A percentile compares a stretch with the other conserved stretches of the same genome.
phyloP scores from a whole-genome alignment of 1,140 invertebrate species.

The Lasioglossum baleicum region DNA sequence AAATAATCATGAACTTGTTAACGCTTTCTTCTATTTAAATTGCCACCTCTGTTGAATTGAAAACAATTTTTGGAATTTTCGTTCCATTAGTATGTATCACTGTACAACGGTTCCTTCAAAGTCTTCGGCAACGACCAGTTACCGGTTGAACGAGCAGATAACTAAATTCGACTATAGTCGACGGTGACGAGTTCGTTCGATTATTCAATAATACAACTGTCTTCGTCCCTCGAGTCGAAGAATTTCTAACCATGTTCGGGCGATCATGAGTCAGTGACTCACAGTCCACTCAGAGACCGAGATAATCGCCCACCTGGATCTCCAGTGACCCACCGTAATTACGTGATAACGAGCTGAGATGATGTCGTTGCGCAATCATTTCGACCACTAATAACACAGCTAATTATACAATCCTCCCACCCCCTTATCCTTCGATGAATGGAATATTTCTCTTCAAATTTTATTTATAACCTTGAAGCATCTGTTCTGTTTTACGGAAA shows the following conservation, averaged over 20 bases:
- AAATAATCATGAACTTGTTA: too few relatives aligned
- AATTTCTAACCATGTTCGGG: neutral
- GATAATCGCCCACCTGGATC: neutral
- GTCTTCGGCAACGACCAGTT: too few relatives aligned
- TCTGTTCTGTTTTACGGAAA: too few relatives aligned
- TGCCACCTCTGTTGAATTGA: too few relatives aligned
- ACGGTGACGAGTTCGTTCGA: neutral
- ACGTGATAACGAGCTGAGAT: neutral
- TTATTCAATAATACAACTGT: neutral
- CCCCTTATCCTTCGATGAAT: neutral
- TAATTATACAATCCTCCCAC: neutral
- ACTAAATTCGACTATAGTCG: neutral
- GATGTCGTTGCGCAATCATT: neutral
- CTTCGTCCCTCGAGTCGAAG: neutral
- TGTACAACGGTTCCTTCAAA: too few relatives aligned
- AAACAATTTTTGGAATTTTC: too few relatives aligned
- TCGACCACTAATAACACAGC: neutral
- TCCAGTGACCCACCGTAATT: slow-evolving; percentile 1
- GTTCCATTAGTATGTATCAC: too few relatives aligned
- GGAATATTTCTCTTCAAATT: too few relatives aligned
- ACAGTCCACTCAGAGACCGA: neutral
- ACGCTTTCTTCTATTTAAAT: too few relatives aligned
- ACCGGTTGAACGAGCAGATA: too few relatives aligned
- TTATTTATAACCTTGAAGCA: too few relatives aligned
- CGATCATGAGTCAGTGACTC: neutral